Evolutionary conservation across 2,113 vertebrate species (phyloP), one percentile per base, ranked within the genome.

Genomic region (Seriola aureovittata): DNA sequence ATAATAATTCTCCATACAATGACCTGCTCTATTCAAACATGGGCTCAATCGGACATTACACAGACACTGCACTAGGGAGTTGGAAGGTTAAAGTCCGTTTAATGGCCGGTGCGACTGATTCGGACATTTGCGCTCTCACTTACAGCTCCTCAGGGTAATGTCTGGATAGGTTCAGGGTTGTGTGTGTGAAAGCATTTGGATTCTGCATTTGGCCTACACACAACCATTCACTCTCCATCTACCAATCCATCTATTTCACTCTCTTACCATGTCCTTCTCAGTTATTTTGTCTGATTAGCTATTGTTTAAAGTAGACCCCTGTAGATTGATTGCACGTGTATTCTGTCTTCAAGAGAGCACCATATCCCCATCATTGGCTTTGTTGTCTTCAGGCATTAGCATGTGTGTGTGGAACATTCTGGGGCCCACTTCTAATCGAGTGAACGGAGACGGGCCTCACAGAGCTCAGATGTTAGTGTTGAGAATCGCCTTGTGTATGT

Each of bases 361-460:
- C 67, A 12, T 85, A 77, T 81, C 88, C 83, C 89, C 78, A 73
- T 88, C 86, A 65, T 23, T 57, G 58, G 67, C 76, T 79, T 81
- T 91, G 84, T 89, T 94, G 88, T 93, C 89, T 85, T 89, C 80
- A 69, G 65, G 80, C 85, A 91, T 94, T 92, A 88, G 89, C 74
- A 74, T 67, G 70, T 84, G 87, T 84, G 87, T 92, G 85, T 79
- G 84, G 67, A 88, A 75, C 32, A 58, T 71, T 82, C 48, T 25
- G 1, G 29, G 62, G 36, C 71, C 70, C 82, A 36, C 76, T 73
- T 73, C 64, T 77, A 54, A 85, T 79, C 2, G 44, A 81, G 78
- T 79, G 75, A 88, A 79, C 66, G 63, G 79, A 85, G 82, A 68
- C 69, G 21, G 87, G 71, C 78, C 68, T 59, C 83, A 75, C 72